Conservation (phyloP, 2,797 vertebrate species). For the Tachyglossus aculeatus region DNA sequence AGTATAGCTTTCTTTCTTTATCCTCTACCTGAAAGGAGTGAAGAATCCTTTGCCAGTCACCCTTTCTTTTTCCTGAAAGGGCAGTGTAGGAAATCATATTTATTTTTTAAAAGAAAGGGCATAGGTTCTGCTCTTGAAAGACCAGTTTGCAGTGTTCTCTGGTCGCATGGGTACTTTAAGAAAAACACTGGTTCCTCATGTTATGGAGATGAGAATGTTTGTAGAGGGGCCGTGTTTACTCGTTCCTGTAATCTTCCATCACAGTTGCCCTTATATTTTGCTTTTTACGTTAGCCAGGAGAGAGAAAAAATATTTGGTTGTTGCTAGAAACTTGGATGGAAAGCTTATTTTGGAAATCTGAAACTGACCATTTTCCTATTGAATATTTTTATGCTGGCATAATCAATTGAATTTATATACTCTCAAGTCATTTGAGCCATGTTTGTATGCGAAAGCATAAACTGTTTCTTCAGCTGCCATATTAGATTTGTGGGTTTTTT, state of each 20-base stretch:
- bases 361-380: background rate
- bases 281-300: background rate
- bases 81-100: too few species aligned
- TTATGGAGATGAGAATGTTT: background rate
- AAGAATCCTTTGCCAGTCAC: constrained; percentile 1
- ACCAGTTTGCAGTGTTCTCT: background rate
- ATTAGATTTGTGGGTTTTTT: too few species aligned
- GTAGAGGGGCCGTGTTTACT: too few species aligned
- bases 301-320: background rate
- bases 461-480: too few species aligned
- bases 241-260: too few species aligned
- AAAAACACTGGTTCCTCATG: background rate
- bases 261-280: background rate
- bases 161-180: background rate
- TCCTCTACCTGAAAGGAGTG: background rate
- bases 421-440: constrained; percentile 9
- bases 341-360: background rate
- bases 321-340: background rate
- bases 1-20: background rate
- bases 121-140: background rate
- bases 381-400: background rate
- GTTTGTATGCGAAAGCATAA: too few species aligned
- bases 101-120: background rate
- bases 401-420: background rate
- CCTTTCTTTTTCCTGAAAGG: too few species aligned